Percentiles rank a stretch among this genome's conserved stretches.
phyloP scores from a whole-genome alignment of 2,113 vertebrate genomes.

The Noctilio leporinus region DNA sequence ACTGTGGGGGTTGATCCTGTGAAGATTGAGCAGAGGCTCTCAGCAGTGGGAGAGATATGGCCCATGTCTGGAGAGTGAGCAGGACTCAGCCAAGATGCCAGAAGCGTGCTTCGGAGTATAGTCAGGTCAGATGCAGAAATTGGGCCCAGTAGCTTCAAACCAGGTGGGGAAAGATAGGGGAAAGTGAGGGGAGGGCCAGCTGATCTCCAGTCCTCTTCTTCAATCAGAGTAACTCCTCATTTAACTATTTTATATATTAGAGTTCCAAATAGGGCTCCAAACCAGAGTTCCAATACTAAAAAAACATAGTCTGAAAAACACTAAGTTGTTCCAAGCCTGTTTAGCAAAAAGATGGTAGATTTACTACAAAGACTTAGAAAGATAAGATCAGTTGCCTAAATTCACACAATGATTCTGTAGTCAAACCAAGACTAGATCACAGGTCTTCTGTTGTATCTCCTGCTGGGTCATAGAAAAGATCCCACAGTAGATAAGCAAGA shows the following conservation, averaged over 20 bases:
- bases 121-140: neutral
- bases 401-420: neutral
- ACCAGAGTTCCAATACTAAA: neutral
- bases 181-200: neutral
- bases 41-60: neutral
- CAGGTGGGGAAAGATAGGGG: neutral
- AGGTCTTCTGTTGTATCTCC: neutral
- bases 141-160: neutral
- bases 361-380: neutral
- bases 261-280: neutral
- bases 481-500: neutral
- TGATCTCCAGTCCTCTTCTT: neutral
- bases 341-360: neutral
- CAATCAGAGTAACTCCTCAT: neutral
- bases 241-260: neutral
- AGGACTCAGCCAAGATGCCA: neutral
- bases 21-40: neutral
- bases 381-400: neutral
- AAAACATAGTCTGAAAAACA: neutral
- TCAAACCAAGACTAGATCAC: neutral
- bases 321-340: neutral
- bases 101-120: rapidly evolving
- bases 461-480: neutral
- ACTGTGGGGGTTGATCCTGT: rapidly evolving
- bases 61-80: neutral